A percentile compares a stretch with the other conserved stretches of the same genome.
phyloP scores from a whole-genome alignment of 2,888 invertebrate species.

The Deilephila porcellus region DNA sequence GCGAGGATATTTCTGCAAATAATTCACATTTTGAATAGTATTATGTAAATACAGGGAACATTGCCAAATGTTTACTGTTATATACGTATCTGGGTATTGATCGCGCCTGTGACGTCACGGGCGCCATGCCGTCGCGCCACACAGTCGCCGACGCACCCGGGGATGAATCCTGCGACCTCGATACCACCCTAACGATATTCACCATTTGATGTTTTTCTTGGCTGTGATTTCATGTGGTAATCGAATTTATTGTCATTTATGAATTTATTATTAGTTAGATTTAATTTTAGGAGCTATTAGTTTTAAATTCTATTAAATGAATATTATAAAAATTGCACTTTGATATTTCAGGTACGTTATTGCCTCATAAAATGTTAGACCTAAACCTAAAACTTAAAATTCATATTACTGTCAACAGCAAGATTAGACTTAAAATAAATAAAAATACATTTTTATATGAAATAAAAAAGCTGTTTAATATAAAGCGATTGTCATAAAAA shows the following conservation, averaged over 20 bases:
- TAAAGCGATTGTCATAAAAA: too few relatives aligned
- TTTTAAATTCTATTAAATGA: too few relatives aligned
- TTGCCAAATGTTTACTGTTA: conserved; percentile 43
- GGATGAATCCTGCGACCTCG: conserved; percentile 69
- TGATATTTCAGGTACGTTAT: too few relatives aligned
- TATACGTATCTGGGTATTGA: conserved; percentile 64
- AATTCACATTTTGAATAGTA: not conserved
- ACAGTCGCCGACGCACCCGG: conserved; percentile 69
- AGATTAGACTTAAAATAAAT: too few relatives aligned
- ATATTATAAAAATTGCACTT: too few relatives aligned
- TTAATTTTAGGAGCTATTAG: too few relatives aligned
- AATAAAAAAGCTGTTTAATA: too few relatives aligned
- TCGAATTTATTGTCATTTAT: not conserved
- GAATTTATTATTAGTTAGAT: too few relatives aligned
- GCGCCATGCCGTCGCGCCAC: conserved; percentile 71
- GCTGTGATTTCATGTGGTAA: conserved; percentile 5
- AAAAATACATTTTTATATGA: too few relatives aligned
- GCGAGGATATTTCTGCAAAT: not conserved
- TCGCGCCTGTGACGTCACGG: conserved; percentile 66
- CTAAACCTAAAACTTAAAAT: too few relatives aligned
- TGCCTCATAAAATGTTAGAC: too few relatives aligned
- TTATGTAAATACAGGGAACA: conserved; percentile 24
- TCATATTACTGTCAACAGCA: too few relatives aligned
- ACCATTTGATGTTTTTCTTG: conserved; percentile 2
- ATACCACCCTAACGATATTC: conserved; percentile 45